Evolutionary conservation across 1,140 invertebrate genomes (phyloP).

Genomic region (Gonioctena quinquepunctata): DNA sequence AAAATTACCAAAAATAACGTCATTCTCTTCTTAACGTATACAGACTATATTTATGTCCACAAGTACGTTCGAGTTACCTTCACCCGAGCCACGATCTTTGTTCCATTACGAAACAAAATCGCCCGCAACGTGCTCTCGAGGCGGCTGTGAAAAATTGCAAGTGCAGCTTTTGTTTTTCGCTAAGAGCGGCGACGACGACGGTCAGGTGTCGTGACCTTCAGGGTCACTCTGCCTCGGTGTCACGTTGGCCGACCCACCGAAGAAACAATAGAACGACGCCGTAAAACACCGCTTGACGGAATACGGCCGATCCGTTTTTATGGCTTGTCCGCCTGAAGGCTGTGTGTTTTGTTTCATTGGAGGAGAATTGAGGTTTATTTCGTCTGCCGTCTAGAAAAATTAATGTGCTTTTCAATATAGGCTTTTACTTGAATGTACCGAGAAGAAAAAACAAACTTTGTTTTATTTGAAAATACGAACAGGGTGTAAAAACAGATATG

Average conservation of each 20-base stretch:
- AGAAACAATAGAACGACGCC: constrained; percentile 2
- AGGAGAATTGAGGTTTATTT: no score
- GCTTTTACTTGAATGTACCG: no score
- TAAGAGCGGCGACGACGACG: constrained; percentile 1
- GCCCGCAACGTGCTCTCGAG: neutral
- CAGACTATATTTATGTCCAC: no score
- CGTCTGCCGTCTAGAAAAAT: no score
- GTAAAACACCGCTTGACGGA: neutral
- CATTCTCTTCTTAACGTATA: no score
- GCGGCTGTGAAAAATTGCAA: neutral
- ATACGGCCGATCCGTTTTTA: neutral
- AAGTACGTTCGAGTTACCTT: neutral
- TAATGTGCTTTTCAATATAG: no score
- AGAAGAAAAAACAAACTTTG: no score
- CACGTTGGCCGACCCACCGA: neutral
- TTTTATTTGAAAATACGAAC: no score
- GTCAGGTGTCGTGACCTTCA: constrained; percentile 19
- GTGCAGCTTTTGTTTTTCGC: neutral
- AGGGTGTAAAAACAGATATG: no score
- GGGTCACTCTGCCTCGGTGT: constrained; percentile 11
- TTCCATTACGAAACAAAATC: neutral
- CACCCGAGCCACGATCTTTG: neutral
- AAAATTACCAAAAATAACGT: no score
- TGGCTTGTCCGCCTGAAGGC: no score
- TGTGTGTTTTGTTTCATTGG: no score